These are phyloP conservation scores for Monomorium pharaonis DNA, from an alignment of 1,140 invertebrate genomes.

Conservation along the genomic window DNA sequence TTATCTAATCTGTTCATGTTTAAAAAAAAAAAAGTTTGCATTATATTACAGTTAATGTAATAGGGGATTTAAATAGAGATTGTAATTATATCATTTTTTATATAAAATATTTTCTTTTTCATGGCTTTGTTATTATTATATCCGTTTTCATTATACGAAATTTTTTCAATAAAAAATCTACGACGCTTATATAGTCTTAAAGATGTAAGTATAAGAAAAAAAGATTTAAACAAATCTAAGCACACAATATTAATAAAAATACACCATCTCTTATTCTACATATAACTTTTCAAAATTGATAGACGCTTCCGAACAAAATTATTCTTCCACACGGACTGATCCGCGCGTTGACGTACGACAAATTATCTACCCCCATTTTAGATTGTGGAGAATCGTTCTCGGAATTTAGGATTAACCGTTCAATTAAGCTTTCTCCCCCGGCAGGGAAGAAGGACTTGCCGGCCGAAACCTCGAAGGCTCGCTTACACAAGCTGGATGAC, in stretches of 20 bases:
- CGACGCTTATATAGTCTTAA: neutral
- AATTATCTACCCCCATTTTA: slow-evolving; percentile 1
- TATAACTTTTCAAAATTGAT: neutral
- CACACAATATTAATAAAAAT: neutral
- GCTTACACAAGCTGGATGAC: neutral
- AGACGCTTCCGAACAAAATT: neutral
- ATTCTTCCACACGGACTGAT: neutral
- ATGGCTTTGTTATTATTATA: neutral
- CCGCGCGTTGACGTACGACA: neutral
- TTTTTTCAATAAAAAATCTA: neutral
- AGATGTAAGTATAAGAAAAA: neutral
- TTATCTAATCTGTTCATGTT: neutral
- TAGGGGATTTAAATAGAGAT: neutral
- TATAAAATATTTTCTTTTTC: neutral
- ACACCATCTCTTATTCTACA: neutral
- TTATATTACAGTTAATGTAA: slow-evolving; percentile 38
- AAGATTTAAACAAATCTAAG: neutral
- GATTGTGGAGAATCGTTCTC: neutral
- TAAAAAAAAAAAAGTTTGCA: neutral
- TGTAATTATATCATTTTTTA: slow-evolving; percentile 1
- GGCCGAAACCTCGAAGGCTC: neutral
- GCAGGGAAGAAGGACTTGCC: neutral
- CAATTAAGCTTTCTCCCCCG: slow-evolving; percentile 1
- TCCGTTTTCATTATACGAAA: neutral
- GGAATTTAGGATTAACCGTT: neutral